Base-by-base conservation (phyloP, 2,888 invertebrate genomes). In the Rhingia campestris region DNA sequence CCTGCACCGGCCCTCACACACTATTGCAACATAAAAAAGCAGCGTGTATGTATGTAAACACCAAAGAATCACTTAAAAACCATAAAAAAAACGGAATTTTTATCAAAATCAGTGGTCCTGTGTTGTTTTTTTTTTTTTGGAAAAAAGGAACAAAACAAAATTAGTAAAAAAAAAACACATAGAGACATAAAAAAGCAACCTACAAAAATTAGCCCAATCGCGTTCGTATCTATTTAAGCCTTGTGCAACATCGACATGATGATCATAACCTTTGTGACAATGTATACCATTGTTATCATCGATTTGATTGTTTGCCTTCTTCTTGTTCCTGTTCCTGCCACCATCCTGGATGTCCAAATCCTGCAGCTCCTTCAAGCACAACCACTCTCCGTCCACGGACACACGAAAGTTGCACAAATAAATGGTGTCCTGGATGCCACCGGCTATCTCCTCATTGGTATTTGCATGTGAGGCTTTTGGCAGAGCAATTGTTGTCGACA, bases 331-430 rank as follows among this genome's bases (percentile, higher is more conserved):
- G 59, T 59, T 84, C 51, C 84, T 64, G 64, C 80, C 74, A 32
- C 84, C 86, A 81, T 95, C 95, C 88, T 95, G 95, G 93, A 95
- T 94, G 89, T 97, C 97, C 90, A 98, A 96, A 91, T 98, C 98
- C 88, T 97, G 97, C 80, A 98, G 92, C 91, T 98, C 98, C 91
- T 97, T 97, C 73, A 98, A 92, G 90, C 98, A 98, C 77, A 98
- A 93, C 98, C 98, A 98, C 91, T 98, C 98, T 80, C 98, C 98
- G 89, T 98, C 98, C 51, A 98, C 98, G 64, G 98, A 98, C 5
- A 98, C 98, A 75, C 98, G 96, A 92, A 98, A 98, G 92, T 98
- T 98, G 93, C 98, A 98, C 91, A 98, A 92, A 92, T 98, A 98
- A 89, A 98, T 98, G 74, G 98, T 98, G 91, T 98, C 98, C 92